Conservation (phyloP, 2,888 invertebrate species). For the Neoascia interrupta region DNA sequence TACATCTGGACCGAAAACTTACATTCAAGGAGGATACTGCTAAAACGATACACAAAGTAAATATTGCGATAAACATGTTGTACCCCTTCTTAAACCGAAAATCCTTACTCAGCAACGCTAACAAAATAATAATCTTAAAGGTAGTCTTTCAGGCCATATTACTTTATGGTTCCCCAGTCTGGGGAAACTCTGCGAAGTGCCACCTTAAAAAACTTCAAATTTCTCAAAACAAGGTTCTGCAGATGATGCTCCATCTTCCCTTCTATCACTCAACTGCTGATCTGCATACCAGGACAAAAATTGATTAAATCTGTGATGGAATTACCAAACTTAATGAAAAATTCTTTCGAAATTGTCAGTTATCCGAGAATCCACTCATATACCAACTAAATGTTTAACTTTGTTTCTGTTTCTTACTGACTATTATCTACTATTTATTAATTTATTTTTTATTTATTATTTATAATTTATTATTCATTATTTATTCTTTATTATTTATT, state of each 20-base stretch:
- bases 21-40: neutral
- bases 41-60: neutral
- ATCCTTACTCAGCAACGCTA: neutral
- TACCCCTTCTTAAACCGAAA: conserved; percentile 5
- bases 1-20: neutral
- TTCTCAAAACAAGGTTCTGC: conserved; percentile 1
- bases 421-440: no score
- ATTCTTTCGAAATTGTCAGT: no score
- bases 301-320: no score
- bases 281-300: no score
- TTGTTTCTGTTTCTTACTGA: no score
- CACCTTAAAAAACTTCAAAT: conserved; percentile 3
- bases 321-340: no score
- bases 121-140: conserved; percentile 13
- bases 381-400: no score
- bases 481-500: no score
- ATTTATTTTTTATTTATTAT: no score
- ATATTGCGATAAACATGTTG: neutral
- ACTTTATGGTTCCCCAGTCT: conserved; percentile 11
- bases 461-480: no score
- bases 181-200: neutral
- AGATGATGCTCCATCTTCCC: conserved; percentile 11
- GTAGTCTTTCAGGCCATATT: conserved; percentile 5
- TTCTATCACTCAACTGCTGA: no score
- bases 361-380: no score